Evolutionary conservation across 2,113 vertebrate species (phyloP).

Genomic region (Polypterus bichir): DNA sequence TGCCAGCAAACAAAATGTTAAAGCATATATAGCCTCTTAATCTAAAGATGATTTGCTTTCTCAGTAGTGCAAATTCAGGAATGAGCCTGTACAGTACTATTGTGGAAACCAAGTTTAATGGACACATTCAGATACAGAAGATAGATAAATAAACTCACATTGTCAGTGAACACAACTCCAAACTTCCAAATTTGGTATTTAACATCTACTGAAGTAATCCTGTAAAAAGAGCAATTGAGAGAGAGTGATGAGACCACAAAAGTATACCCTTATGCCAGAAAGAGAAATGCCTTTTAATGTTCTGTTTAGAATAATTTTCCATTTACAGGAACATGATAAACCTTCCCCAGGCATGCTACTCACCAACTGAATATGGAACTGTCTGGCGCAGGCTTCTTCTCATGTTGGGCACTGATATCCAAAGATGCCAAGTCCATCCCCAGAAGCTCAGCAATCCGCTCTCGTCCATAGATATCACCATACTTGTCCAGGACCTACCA

Average conservation of each 20-base stretch:
- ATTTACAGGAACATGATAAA: not conserved
- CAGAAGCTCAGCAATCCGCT: slow-evolving; percentile 76
- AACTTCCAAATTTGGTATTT: slow-evolving; percentile 94
- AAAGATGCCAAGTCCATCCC: slow-evolving; percentile 80
- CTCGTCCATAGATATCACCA: slow-evolving; percentile 79
- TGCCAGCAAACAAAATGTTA: no score
- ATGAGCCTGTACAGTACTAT: no score
- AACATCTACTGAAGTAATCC: slow-evolving; percentile 76
- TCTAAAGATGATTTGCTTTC: no score
- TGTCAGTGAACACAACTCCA: slow-evolving; percentile 83
- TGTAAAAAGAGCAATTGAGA: slow-evolving; percentile 22
- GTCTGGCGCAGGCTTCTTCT: slow-evolving; percentile 61
- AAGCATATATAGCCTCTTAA: no score
- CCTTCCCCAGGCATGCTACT: not conserved
- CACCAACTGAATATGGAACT: slow-evolving; percentile 71
- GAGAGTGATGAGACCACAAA: not conserved
- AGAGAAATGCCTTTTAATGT: not conserved
- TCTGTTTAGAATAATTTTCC: no score
- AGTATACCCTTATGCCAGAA: not conserved
- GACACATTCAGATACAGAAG: no score
- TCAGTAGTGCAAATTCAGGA: no score
- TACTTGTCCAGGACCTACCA: slow-evolving; percentile 80
- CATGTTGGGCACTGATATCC: slow-evolving; percentile 66
- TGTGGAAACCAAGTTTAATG: no score
- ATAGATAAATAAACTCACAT: slow-evolving; percentile 51